Evolutionary conservation across 2,113 vertebrate species (phyloP), one percentile per base, ranked within the genome.

Genomic region (Cygnus atratus): DNA sequence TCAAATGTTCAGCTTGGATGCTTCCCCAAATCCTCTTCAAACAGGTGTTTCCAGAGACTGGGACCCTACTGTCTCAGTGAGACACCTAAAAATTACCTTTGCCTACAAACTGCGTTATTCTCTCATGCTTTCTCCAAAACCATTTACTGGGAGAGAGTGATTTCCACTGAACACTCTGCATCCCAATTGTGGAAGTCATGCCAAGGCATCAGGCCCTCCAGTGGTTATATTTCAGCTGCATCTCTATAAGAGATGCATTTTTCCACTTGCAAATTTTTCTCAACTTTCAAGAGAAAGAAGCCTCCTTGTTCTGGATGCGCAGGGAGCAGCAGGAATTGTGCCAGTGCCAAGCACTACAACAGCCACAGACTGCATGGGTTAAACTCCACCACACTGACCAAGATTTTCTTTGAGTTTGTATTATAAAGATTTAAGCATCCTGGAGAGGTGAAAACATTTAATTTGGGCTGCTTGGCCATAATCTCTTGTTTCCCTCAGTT

Each of bases 401-500:
- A 84, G 24, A 4, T 35, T 80, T 80, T 44, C 59, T 83, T 68
- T 3, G 8, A 43, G 28, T 55, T 76, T 54, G 25, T 29, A 52
- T 94, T 74, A 55, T 41, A 70, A 72, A 96, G 87, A 81, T 90
- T 37, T 93, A 83, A 92, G 74, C 61, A 25, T 41, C 91, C 73
- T 71, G 85, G 43, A 82, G 84, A 94, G 91, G 82, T 62, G 72
- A 78, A 86, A 95, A 78, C 92, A 87, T 22, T 78, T 83, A 39
- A 65, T 66, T 92, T 94, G 88, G 85, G 77, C 63, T 67, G 79
- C 55, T 70, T 93, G 80, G 39, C 74, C 58, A 33, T 73, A 67
- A 68, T 89, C 80, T 87, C 81, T 87, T 28, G 10, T 85, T 93
- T 96, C 85, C 78, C 66, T 81, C 0, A 0, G 58, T 4, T 87